These are phyloP conservation scores for Timema cristinae DNA, from an alignment of 2,888 invertebrate genomes.

Conservation along the genomic window DNA sequence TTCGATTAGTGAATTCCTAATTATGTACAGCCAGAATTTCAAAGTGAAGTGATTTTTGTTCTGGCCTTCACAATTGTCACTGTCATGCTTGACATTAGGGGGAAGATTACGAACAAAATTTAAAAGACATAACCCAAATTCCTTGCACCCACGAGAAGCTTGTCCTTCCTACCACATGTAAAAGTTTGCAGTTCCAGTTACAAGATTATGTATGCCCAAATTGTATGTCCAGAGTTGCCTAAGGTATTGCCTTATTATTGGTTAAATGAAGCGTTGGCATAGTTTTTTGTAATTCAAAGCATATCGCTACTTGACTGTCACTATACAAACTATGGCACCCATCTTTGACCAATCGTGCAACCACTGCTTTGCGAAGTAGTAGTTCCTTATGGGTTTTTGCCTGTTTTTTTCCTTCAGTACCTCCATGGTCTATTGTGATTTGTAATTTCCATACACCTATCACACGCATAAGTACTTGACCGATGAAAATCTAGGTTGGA, in stretches of 20 bases:
- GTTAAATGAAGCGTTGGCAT: not conserved
- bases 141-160: slow-evolving; percentile 29
- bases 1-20: not conserved
- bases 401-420: not conserved
- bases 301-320: not conserved
- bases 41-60: not conserved
- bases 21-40: not conserved
- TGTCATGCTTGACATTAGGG: slow-evolving; percentile 25
- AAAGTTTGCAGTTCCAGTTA: slow-evolving; percentile 20
- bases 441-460: not conserved
- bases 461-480: not conserved
- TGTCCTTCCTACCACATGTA: slow-evolving; percentile 33
- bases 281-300: slow-evolving; percentile 10
- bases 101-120: slow-evolving; percentile 26
- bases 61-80: slow-evolving; percentile 18
- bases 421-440: not conserved
- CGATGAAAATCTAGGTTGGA: not conserved
- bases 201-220: not conserved
- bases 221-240: not conserved
- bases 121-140: slow-evolving; percentile 32
- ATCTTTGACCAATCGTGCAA: not conserved
- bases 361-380: not conserved
- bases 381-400: not conserved
- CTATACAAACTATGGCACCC: not conserved
- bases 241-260: not conserved